phyloP scores from a whole-genome alignment of 2,888 invertebrate species.

The Epinotia ramella region DNA sequence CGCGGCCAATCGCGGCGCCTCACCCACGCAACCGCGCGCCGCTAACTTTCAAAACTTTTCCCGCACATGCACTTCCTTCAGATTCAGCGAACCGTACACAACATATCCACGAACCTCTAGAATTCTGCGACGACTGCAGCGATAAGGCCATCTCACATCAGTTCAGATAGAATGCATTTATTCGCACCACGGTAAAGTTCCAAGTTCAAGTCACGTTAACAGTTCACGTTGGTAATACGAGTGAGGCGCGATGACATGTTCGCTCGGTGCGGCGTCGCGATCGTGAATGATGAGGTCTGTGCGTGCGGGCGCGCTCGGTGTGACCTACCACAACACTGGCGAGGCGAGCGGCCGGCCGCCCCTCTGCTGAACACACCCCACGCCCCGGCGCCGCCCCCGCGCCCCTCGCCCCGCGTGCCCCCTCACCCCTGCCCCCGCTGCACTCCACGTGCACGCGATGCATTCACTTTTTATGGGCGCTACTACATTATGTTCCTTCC shows the following conservation, averaged over 20 bases:
- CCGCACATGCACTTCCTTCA: conserved; percentile 67
- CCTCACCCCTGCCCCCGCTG: conserved; percentile 63
- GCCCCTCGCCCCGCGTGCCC: conserved; percentile 50
- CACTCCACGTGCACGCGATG: conserved; percentile 82
- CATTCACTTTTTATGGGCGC: conserved; percentile 82
- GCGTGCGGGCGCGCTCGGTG: conserved; percentile 72
- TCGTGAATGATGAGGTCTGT: conserved; percentile 66
- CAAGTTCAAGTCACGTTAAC: conserved; percentile 45
- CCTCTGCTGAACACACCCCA: conserved; percentile 79
- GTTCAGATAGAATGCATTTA: conserved; percentile 79
- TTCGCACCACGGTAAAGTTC: conserved; percentile 66
- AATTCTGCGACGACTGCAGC: conserved; percentile 84
- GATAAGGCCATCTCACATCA: conserved; percentile 86
- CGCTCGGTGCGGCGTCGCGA: conserved; percentile 71
- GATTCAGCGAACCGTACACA: conserved; percentile 59
- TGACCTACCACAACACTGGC: conserved; percentile 89
- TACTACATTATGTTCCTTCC: conserved; percentile 83
- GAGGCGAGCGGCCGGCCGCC: conserved; percentile 69
- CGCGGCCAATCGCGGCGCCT: conserved; percentile 74
- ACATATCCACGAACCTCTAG: conserved; percentile 78
- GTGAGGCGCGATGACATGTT: conserved; percentile 65
- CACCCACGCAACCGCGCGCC: conserved; percentile 77
- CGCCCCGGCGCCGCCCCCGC: conserved; percentile 59
- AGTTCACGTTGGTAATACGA: conserved; percentile 32
- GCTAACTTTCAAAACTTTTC: conserved; percentile 80